These are phyloP conservation scores for Orchesella cincta DNA, from an alignment of 1,140 invertebrate genomes.

Conservation along the genomic window DNA sequence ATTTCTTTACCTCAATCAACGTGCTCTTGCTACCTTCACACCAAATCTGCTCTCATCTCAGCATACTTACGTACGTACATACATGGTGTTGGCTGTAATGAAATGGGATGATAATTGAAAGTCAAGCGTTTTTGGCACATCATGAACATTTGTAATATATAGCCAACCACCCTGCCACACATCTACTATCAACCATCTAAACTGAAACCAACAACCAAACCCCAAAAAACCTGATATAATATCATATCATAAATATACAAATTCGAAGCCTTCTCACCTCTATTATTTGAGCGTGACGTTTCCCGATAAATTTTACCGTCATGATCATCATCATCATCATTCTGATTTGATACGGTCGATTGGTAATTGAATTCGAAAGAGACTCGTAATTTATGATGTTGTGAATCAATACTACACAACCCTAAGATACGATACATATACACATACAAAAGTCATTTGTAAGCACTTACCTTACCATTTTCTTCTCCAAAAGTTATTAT, in stretches of 20 bases:
- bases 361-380: conserved; percentile 48
- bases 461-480: no score
- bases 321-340: conserved; percentile 39
- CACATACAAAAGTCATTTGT: no score
- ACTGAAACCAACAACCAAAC: background rate
- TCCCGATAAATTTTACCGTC: conserved; percentile 40
- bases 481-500: no score
- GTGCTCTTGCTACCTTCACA: no score
- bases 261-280: background rate
- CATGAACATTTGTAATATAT: background rate
- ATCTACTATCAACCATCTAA: background rate
- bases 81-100: background rate
- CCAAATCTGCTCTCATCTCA: no score
- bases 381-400: conserved; percentile 45
- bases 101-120: background rate
- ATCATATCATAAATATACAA: background rate
- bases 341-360: conserved; percentile 43
- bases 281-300: conserved; percentile 46
- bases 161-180: background rate
- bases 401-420: no score
- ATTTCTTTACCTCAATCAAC: no score
- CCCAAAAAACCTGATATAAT: background rate
- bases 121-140: background rate
- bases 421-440: no score
- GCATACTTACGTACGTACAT: background rate